Conservation (phyloP, 2,797 vertebrate genomes). For the Sternarchorhynchus goeldii region DNA sequence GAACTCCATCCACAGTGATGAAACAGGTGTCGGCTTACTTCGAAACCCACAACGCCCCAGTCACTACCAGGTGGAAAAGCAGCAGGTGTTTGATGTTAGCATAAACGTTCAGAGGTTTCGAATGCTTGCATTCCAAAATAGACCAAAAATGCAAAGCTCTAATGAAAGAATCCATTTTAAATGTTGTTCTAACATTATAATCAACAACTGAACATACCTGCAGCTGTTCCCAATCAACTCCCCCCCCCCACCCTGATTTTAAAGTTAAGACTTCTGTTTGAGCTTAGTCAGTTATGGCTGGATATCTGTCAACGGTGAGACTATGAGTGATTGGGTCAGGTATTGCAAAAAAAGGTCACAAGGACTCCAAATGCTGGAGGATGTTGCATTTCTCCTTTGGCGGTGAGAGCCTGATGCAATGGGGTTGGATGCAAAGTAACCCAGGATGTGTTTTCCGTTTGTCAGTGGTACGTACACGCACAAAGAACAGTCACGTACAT, state of each 20-base stretch:
- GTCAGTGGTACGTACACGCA: not conserved
- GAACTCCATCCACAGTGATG: not conserved
- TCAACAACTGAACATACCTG: slow-evolving; percentile 20
- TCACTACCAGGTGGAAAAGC: not conserved
- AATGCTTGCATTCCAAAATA: slow-evolving; percentile 4
- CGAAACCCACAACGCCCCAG: not conserved
- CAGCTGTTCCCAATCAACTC: slow-evolving; percentile 47
- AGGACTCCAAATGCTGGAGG: slow-evolving; percentile 23
- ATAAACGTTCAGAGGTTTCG: not conserved
- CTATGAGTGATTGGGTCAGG: slow-evolving; percentile 26
- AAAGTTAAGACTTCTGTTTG: not conserved
- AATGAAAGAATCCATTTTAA: slow-evolving; percentile 31
- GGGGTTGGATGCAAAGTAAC: not conserved
- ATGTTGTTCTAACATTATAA: slow-evolving; percentile 27
- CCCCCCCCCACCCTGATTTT: not conserved
- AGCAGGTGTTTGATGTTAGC: slow-evolving; percentile 18
- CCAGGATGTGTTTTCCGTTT: not conserved
- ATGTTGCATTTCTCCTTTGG: slow-evolving; percentile 3
- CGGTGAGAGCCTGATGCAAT: not conserved
- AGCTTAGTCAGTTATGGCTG: not conserved
- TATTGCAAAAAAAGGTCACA: not conserved
- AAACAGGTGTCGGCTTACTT: not conserved
- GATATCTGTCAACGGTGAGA: not conserved
- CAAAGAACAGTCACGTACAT: not conserved
- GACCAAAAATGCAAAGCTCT: not conserved